Percentiles rank a stretch among this genome's conserved stretches.
Conservation (phyloP, 2,797 vertebrate genomes). For the Brachyrhaphis roseni region DNA sequence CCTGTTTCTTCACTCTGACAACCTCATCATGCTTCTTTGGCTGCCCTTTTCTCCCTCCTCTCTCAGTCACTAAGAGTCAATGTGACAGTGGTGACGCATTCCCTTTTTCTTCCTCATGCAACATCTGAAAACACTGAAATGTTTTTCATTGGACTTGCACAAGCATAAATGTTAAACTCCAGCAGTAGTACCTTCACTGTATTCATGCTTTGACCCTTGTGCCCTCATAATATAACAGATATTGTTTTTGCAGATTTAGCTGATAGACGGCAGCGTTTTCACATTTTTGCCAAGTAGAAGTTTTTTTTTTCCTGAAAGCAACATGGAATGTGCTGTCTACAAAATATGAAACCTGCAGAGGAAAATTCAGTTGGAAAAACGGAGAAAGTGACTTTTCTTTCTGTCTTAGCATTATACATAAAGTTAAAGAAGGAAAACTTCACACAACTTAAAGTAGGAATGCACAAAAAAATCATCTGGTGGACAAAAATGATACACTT, state of each 20-base stretch:
- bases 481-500: background rate
- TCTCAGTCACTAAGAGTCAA: slow-evolving; percentile 52
- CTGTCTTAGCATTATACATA: background rate
- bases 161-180: background rate
- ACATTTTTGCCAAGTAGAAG: background rate
- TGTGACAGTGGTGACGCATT: slow-evolving; percentile 52
- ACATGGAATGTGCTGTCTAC: background rate
- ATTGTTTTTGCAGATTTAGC: background rate
- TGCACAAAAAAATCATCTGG: background rate
- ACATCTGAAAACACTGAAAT: slow-evolving; percentile 4
- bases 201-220: background rate
- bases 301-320: background rate
- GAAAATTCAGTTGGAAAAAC: background rate
- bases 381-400: background rate
- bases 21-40: slow-evolving; percentile 70
- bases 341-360: background rate
- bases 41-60: slow-evolving; percentile 81
- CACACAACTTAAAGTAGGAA: background rate
- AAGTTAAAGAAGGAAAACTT: background rate
- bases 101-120: slow-evolving; percentile 52
- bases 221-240: background rate
- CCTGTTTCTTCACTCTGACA: slow-evolving; percentile 78
- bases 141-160: background rate
- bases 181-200: background rate
- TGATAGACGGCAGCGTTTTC: background rate